These are phyloP conservation scores for Sphinx pinastri DNA, from an alignment of 2,888 invertebrate species.

Conservation along the genomic window DNA sequence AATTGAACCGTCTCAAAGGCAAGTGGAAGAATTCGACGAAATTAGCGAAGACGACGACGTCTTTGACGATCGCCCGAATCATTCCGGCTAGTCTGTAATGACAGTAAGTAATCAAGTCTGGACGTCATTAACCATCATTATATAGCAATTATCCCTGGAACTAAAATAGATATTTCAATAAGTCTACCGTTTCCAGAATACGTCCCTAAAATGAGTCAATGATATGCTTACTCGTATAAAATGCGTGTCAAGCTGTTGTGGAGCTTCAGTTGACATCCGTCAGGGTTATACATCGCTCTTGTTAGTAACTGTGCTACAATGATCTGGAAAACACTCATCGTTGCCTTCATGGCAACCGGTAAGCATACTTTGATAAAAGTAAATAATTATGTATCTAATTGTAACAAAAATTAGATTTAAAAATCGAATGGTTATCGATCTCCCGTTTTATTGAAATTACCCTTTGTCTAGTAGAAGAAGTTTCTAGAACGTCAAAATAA, in stretches of 20 bases:
- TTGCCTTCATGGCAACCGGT: slow-evolving; percentile 58
- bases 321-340: slow-evolving; percentile 59
- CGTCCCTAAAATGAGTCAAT: slow-evolving; percentile 13
- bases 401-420: not conserved
- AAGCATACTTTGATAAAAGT: slow-evolving; percentile 40
- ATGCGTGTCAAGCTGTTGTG: slow-evolving; percentile 35
- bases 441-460: not conserved
- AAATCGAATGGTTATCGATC: not conserved
- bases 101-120: no score
- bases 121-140: no score
- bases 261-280: slow-evolving; percentile 54
- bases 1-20: no score
- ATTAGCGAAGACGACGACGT: no score
- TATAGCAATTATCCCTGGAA: no score
- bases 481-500: not conserved
- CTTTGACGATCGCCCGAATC: no score
- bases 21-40: no score
- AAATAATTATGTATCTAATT: slow-evolving; percentile 4
- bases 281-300: slow-evolving; percentile 32
- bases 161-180: no score
- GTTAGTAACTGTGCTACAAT: slow-evolving; percentile 45
- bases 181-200: not conserved
- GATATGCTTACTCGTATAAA: slow-evolving; percentile 41
- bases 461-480: not conserved
- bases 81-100: no score